Evolutionary conservation across 2,113 vertebrate genomes (phyloP), one percentile per base, ranked within the genome.

Genomic region (Oreochromis spilurus): DNA sequence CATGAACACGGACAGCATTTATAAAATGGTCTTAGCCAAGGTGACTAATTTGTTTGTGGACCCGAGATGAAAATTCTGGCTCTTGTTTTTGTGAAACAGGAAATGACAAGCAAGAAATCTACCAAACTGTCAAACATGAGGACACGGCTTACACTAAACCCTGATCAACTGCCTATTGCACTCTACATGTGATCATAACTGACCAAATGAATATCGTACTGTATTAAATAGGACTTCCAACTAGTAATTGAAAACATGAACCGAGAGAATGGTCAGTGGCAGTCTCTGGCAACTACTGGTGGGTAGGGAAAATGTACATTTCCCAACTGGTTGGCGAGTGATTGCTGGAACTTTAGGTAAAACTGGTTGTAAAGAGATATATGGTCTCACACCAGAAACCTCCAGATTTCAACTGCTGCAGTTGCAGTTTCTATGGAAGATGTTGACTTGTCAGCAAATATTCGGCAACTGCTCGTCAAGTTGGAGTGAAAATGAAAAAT

Each of bases 381-480:
- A 10, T 16, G 7, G 0, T 70, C 36, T 70, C 1, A 19, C 0
- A 38, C 34, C 0, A 24, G 65, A 70, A 70, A 43, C n/a, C n/a
- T 70, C 1, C 65, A 43, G 38, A 72, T 45, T 38, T 21, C 34
- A 67, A 67, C 34, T 26, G 65, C 7, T 70, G 12, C 12, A 43
- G n/a, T 43, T 70, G 38, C n/a, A 43, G n/a, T 26, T 72, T 45
- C 7, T 13, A 16, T 45, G 21, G 21, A 72, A 72, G 38, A 72
- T 5, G 0, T 5, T 0, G 0, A 72, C 14, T 70, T 43, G 13
- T 26, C 38, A 45, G 13, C 0, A 70, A 48, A 26, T 13, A 70
- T 1, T 70, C 1, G 13, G n/a, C 65, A 70, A 43, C 36, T 70
- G 36, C 65, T 43, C 12, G 40, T 40, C 3, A 43, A 72, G 5